Base-by-base conservation (phyloP, 2,797 vertebrate species). In the Lepidocolaptes lacrymiger region DNA sequence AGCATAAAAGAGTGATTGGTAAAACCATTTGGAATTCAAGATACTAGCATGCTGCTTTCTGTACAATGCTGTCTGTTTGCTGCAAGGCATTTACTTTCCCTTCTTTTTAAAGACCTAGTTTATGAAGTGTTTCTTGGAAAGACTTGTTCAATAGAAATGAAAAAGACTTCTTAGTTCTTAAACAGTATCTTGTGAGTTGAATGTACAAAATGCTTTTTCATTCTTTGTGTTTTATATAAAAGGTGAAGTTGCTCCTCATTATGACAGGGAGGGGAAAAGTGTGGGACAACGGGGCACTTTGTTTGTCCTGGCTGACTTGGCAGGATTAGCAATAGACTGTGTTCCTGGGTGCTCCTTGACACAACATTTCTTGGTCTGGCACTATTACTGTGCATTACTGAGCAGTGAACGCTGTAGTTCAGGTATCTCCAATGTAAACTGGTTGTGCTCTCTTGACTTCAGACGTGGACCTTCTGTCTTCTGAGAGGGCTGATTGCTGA, bases 71-170 rank as follows among this genome's bases (percentile, higher is more conserved):
- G 7, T 55, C 7, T 76, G 58, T 88, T 88, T 91, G 74, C 72
- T 82, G 52, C 82, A 72, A 94, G 85, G 71, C 77, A 71, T 85
- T 94, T 96, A 67, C 88, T 85, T 39, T 91, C 55, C 52, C 41
- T 81, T 84, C 62, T 72, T 88, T 94, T 88, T 82, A 88, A 97
- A 91, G 80, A 87, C 52, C 67, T 79, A 36, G 64, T 93, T 96
- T 96, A 96, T 96, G 74, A 89, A 91, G 91, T 95, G 96, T 93
- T 93, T 92, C 64, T 94, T 96, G 83, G 95, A 93, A 91, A 76
- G 55, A 64, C 30, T 82, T 80, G 19, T 91, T 94, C 73, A 77
- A 82, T 74, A 88, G 67, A 91, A 95, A 90, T 67, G 76, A 63
- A 77, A 91, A 87, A 74, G 74, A 3, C 59, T 91, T 79, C 20